Evolutionary conservation across 2,113 vertebrate species (phyloP).

Genomic region (Ranitomeya variabilis): DNA sequence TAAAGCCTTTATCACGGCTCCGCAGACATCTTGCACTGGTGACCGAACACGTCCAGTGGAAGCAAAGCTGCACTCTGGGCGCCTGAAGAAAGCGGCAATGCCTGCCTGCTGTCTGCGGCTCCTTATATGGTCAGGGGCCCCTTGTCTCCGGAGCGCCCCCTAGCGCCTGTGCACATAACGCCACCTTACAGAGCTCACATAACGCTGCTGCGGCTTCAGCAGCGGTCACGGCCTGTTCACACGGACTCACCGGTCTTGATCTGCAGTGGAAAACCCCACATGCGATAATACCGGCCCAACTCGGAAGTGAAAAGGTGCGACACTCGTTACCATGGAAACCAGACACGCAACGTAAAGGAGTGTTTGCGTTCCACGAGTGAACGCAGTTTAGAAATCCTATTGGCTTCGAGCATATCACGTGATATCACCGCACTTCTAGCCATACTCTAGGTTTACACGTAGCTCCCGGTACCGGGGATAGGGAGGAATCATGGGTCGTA

Average conservation of each 20-base stretch:
- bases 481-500: background rate
- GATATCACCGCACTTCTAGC: background rate
- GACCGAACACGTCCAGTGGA: too few relatives aligned
- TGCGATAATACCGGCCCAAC: background rate
- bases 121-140: too few relatives aligned
- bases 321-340: conserved; percentile 31
- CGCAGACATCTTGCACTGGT: too few relatives aligned
- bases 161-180: too few relatives aligned
- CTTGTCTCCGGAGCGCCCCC: too few relatives aligned
- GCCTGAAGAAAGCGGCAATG: too few relatives aligned
- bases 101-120: too few relatives aligned
- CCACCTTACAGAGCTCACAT: too few relatives aligned
- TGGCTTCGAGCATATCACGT: background rate
- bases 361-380: conserved; percentile 49
- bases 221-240: background rate
- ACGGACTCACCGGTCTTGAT: background rate
- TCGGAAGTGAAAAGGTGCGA: background rate
- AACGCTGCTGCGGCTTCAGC: too few relatives aligned
- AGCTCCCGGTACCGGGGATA: background rate
- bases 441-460: background rate
- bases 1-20: too few relatives aligned
- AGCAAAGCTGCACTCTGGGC: too few relatives aligned
- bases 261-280: background rate
- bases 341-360: background rate
- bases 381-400: background rate